Base-by-base conservation (phyloP, 2,113 vertebrate genomes). In the Glaucomys volans region DNA sequence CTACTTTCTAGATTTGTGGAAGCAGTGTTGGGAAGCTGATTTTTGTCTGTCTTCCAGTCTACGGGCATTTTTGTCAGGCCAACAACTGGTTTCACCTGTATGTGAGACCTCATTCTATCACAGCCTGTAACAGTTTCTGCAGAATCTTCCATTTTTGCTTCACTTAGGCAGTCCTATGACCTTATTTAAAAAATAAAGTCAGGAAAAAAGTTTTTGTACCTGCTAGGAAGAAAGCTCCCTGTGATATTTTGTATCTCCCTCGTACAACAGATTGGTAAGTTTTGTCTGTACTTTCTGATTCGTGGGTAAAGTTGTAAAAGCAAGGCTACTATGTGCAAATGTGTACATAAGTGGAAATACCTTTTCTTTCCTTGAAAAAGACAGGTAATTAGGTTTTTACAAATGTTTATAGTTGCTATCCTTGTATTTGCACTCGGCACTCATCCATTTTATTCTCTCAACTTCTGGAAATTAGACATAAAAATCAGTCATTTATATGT, bases 181-280 rank as follows among this genome's bases (percentile, higher is more conserved):
- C 64, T 77, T 85, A 74, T 24, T 69, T 64, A 64, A 64, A n/a
- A 69, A 69, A 67, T 42, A 82, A 79, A 30, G 17, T 57, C 14
- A 77, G 67, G 47, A 72, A 52, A 87, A 52, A 57, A 30, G 17
- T 6, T 24, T 75, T 86, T 37, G 32, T 62, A 35, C 66, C 75
- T 87, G 4, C 35, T 59, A 82, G 67, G 50, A 94, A 83, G 74
- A 59, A 87, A 37, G 32, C n/a, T 88, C 26, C 8, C 8, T 69
- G 40, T 3, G 2, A n/a, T 77, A 30, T 75, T 62, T 42, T 52
- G 8, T 86, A 52, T 86, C 35, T 81, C 26, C 18, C 28, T 82
- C 71, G 77, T 90, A 4, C 40, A 52, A 35, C 11, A 84, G 47
- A 81, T 86, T 5, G 79, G 94, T 96, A 62, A 95, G 83, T 95